Conservation (phyloP, 1,140 invertebrate species). For the Aphidius gifuensis region DNA sequence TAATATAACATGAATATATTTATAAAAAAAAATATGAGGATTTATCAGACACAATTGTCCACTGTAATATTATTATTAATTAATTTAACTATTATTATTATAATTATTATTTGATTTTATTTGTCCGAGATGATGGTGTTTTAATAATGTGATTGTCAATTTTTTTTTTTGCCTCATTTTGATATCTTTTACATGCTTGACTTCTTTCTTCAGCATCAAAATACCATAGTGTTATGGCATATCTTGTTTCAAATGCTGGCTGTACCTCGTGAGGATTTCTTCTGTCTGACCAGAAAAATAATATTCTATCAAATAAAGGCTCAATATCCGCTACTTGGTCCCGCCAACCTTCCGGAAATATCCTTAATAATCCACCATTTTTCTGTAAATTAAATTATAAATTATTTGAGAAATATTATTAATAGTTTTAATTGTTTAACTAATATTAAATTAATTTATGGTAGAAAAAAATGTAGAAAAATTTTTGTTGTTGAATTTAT, state of each 20-base stretch:
- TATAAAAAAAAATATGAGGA: too few species aligned
- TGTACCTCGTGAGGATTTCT: constrained; percentile 96
- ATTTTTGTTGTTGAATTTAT: background rate
- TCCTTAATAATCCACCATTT: constrained; percentile 73
- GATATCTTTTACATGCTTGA: constrained; percentile 66
- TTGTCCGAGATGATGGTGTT: background rate
- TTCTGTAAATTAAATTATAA: constrained; percentile 46
- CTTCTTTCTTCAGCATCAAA: constrained; percentile 84
- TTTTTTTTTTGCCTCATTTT: constrained; percentile 49
- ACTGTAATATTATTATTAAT: too few species aligned
- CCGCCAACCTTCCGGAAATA: constrained; percentile 83
- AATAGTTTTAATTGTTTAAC: too few species aligned
- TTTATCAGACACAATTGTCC: too few species aligned
- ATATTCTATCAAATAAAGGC: constrained; percentile 86
- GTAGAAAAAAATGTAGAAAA: background rate
- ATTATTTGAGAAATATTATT: too few species aligned
- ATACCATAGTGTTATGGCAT: constrained; percentile 95
- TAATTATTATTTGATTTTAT: too few species aligned
- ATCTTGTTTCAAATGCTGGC: constrained; percentile 83
- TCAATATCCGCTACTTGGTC: constrained; percentile 88
- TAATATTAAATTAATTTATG: constrained; percentile 10
- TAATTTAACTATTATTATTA: too few species aligned
- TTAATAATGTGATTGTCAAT: too few species aligned
- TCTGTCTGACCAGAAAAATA: constrained; percentile 97
- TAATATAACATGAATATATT: too few species aligned